Percentiles rank a stretch among this genome's conserved stretches.
Conservation (phyloP, 1,140 invertebrate genomes). For the Eueides isabella region DNA sequence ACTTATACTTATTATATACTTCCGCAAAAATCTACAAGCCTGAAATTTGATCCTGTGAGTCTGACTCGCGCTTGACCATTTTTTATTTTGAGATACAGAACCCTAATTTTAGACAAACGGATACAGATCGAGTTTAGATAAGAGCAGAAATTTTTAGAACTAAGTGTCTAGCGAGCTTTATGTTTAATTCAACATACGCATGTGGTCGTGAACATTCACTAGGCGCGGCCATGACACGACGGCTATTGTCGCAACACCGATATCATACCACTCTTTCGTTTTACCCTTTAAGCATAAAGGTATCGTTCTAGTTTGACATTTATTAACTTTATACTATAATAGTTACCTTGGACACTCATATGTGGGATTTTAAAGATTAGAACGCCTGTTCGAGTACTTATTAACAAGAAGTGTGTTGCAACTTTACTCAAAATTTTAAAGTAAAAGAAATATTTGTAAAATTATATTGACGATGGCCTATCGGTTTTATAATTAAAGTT, state of each 20-base stretch:
- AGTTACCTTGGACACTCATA: constrained; percentile 9
- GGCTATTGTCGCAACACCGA: constrained; percentile 69
- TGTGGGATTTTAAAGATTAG: not conserved
- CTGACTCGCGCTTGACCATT: too few species aligned
- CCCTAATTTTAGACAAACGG: not conserved
- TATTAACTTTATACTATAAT: constrained; percentile 3
- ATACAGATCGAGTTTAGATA: constrained; percentile 2
- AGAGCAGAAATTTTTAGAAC: constrained; percentile 17
- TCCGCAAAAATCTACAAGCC: too few species aligned
- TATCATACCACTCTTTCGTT: constrained; percentile 38
- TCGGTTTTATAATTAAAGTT: not conserved
- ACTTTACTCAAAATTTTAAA: not conserved
- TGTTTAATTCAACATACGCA: constrained; percentile 24
- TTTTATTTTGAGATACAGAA: too few species aligned
- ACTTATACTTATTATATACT: too few species aligned
- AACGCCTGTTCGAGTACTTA: not conserved
- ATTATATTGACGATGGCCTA: too few species aligned
- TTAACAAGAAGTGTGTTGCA: not conserved
- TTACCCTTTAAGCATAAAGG: constrained; percentile 29
- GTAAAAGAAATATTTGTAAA: too few species aligned
- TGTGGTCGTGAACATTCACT: constrained; percentile 58
- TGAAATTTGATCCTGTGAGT: too few species aligned
- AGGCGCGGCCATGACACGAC: constrained; percentile 70
- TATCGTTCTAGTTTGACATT: constrained; percentile 25
- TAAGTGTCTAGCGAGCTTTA: constrained; percentile 19